Evolutionary conservation across 92 coral and sea anemone genomes (phyloP), one percentile per base, ranked within the genome.

Genomic region (Zoanthus solanderi): DNA sequence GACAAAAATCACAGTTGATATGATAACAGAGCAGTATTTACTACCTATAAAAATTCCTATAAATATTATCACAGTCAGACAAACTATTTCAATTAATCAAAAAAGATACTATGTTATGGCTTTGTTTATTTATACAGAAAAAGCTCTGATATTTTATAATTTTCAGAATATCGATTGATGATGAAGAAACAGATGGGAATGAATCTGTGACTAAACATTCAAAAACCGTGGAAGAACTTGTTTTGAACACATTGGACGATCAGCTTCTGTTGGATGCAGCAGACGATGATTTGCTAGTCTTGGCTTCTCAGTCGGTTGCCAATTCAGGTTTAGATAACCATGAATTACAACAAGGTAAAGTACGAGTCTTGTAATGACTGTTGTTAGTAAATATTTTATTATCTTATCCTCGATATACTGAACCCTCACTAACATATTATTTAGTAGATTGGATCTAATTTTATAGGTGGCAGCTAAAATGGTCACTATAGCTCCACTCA

Each of bases 211-310:
- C 74, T 7, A 63, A 14, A 42, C 9, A 12, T 29, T 42, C 17
- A 30, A 37, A 42, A 50, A 50, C 56, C 0, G 75, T 68, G 42
- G 85, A 81, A 46, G 85, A 66, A 60, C 12, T 81, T 5, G 85
- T 16, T 9, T 30, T 18, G 0, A 60, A 46, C 23, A 16, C 75
- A 11, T 18, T 81, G 5, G 85, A 81, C 42, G 75, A 81, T 16
- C 85, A 81, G 23, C 61, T 81, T 32, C 48, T 65, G 75, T 23
- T 66, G 45, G 75, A 61, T 44, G 57, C 73, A 0, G 37, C 34
- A 18, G 84, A 81, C 60, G 85, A 66, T 48, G 61, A 81, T 60
- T 47, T 81, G 75, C 48, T 81, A 48, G 63, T 81, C 11, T 44
- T 42, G 60, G 85, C 85, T 30, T 65, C 85, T n/a, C 58, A 81